Conservation (phyloP, 2,888 invertebrate genomes). For the Diaphora mendica region DNA sequence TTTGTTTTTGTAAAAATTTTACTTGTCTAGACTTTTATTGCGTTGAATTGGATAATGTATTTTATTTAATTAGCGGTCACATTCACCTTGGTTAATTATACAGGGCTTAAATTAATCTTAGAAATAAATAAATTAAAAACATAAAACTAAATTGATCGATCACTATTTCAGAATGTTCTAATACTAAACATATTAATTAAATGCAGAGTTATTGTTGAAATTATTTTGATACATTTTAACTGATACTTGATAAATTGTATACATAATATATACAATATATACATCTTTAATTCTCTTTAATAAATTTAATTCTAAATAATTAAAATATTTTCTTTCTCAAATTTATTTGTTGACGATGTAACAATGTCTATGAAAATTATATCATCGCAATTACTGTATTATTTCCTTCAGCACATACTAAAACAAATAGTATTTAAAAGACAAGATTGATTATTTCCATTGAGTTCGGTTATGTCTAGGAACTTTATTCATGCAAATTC, state of each 20-base stretch:
- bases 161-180: background rate
- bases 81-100: background rate
- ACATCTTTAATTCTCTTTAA: too few relatives aligned
- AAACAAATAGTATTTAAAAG: background rate
- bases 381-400: too few relatives aligned
- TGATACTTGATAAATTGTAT: too few relatives aligned
- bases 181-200: background rate
- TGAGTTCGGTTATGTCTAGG: background rate
- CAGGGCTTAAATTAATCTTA: background rate
- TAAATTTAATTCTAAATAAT: too few relatives aligned
- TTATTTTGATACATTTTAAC: background rate
- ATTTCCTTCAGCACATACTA: background rate
- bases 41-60: background rate
- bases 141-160: too few relatives aligned
- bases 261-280: too few relatives aligned
- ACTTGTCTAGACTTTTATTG: background rate
- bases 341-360: background rate
- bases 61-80: background rate
- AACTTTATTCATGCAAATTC: constrained; percentile 7
- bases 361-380: too few relatives aligned
- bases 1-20: too few relatives aligned
- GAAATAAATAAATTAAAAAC: too few relatives aligned
- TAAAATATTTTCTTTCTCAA: too few relatives aligned
- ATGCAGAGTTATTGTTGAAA: background rate
- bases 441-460: background rate